These are phyloP conservation scores for Galeopterus variegatus DNA, from an alignment of 2,113 vertebrate genomes.

Conservation along the genomic window DNA sequence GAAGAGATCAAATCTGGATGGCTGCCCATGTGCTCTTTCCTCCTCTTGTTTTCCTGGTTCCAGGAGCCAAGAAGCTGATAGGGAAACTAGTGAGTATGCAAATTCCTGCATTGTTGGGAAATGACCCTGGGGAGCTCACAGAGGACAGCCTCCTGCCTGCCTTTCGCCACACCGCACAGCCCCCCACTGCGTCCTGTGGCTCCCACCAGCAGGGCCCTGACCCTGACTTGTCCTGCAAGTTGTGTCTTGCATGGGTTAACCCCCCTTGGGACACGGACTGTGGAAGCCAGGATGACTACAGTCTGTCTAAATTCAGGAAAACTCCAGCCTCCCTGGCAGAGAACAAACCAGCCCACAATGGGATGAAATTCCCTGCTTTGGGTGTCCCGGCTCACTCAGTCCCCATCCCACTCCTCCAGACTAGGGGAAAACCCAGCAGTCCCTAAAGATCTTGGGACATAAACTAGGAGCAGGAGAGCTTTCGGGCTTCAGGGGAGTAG, in stretches of 20 bases:
- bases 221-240: neutral
- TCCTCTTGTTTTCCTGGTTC: constrained; percentile 76
- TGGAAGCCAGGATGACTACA: neutral
- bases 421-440: neutral
- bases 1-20: neutral
- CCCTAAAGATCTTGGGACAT: neutral
- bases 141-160: neutral
- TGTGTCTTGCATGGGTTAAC: neutral
- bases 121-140: constrained; percentile 39
- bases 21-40: constrained; percentile 24
- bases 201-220: neutral
- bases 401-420: neutral
- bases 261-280: neutral
- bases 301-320: neutral
- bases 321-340: neutral
- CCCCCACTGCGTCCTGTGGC: neutral
- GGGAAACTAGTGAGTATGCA: constrained; percentile 79
- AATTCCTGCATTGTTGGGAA: constrained; percentile 76
- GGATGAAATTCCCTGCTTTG: neutral
- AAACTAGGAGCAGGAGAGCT: neutral
- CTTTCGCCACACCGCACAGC: neutral
- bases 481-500: neutral
- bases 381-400: neutral
- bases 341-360: neutral
- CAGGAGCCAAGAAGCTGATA: constrained; percentile 6